phyloP scores from a whole-genome alignment of 2,113 vertebrate genomes.

The Xiphorhynchus elegans region DNA sequence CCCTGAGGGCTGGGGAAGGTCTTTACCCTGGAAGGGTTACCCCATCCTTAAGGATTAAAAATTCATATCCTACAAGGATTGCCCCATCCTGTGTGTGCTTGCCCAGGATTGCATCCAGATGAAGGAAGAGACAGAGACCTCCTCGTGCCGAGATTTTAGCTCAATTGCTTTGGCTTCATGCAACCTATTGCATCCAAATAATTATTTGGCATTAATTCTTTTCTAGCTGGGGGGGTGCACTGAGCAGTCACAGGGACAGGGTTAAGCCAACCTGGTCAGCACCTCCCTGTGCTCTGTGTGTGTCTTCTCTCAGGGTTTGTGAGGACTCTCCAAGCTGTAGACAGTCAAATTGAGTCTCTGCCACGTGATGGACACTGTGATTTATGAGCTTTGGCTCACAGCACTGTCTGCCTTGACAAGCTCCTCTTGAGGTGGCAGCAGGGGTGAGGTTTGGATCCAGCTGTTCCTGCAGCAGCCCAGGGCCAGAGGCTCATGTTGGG shows the following conservation, averaged over 20 bases:
- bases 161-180: background rate
- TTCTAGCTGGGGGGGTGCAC: background rate
- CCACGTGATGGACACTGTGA: rapidly evolving
- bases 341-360: background rate
- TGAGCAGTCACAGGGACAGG: rapidly evolving
- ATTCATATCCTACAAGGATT: background rate
- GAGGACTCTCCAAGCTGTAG: background rate
- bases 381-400: background rate
- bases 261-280: background rate
- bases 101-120: background rate
- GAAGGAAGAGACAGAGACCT: rapidly evolving
- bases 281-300: background rate
- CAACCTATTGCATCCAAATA: background rate
- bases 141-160: background rate
- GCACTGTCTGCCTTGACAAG: rapidly evolving
- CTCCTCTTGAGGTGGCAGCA: background rate
- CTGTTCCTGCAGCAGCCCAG: background rate
- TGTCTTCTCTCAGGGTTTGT: background rate
- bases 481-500: background rate
- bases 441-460: background rate
- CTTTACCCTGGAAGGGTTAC: background rate
- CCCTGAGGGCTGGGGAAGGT: background rate
- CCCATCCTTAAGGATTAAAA: background rate
- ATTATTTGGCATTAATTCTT: background rate
- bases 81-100: background rate